Evolutionary conservation across 2,113 vertebrate genomes (phyloP).

Genomic region (Apistogramma diplotaenia): DNA sequence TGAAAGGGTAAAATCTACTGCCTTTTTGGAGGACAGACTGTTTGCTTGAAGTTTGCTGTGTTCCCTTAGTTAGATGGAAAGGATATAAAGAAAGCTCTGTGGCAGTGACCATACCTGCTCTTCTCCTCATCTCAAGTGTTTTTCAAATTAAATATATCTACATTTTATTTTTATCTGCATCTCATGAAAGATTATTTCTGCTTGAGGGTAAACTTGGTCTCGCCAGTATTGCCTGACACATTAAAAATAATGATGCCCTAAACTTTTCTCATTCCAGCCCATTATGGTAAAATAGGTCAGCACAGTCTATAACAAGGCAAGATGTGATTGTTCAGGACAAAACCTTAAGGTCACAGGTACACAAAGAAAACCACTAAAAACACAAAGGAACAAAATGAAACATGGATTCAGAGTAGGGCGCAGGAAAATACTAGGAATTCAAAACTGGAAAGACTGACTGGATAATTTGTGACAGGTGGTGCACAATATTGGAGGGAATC

Average conservation of each 20-base stretch:
- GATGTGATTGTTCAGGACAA: not conserved
- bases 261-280: not conserved
- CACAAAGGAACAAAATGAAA: not conserved
- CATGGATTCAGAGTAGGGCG: not conserved
- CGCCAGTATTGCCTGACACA: not conserved
- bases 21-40: not conserved
- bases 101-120: not conserved
- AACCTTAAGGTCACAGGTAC: not conserved
- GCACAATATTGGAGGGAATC: not conserved
- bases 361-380: not conserved
- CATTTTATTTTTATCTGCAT: not conserved
- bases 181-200: not conserved
- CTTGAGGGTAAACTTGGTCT: not conserved
- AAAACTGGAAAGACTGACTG: not conserved
- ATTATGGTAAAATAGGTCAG: not conserved
- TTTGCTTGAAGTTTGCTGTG: not conserved
- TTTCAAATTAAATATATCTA: not conserved
- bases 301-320: not conserved
- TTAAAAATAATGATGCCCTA: not conserved
- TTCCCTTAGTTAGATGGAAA: not conserved
- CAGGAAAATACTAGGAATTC: not conserved
- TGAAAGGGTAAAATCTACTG: not conserved
- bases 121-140: not conserved
- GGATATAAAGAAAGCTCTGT: not conserved
- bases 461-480: not conserved